Conservation (phyloP, 35 echinoderm and acorn worm genomes). For the Anneissia japonica region DNA sequence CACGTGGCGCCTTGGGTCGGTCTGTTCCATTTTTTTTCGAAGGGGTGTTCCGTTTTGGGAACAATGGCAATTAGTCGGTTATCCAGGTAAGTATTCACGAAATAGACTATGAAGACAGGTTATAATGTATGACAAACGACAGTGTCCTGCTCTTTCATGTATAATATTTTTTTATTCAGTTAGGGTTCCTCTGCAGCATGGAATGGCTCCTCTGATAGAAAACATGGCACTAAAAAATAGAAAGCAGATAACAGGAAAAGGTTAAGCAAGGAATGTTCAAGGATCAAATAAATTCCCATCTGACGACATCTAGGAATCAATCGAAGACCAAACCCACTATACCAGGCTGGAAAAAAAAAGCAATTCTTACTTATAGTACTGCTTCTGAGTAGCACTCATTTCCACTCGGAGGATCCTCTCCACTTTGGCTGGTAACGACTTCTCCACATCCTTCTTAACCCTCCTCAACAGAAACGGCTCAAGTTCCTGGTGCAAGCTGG, state of each 20-base stretch:
- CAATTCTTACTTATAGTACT: constrained; percentile 92
- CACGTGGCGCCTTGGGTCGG: too few species aligned
- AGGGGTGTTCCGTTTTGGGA: too few species aligned
- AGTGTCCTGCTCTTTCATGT: too few species aligned
- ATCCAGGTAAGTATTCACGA: too few species aligned
- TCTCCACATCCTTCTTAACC: constrained; percentile 96
- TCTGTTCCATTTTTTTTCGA: too few species aligned
- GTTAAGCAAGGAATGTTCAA: background rate
- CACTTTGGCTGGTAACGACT: constrained; percentile 89
- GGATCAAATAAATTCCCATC: background rate
- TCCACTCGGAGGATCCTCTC: constrained; percentile 85
- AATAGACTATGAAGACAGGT: too few species aligned
- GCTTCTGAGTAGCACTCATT: constrained; percentile 96
- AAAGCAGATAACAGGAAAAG: background rate
- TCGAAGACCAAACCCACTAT: too few species aligned
- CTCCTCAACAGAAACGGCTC: constrained; percentile 88
- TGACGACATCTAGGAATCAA: background rate
- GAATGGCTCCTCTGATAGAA: too few species aligned
- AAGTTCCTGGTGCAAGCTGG: constrained; percentile 90
- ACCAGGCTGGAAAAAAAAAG: background rate
- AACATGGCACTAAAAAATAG: background rate
- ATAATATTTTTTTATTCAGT: too few species aligned
- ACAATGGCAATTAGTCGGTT: too few species aligned
- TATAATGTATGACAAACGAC: too few species aligned
- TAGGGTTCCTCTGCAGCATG: too few species aligned